Percentiles rank a stretch among this genome's conserved stretches.
These are phyloP conservation scores for Monoplex corrugatus DNA, from an alignment of 2,888 invertebrate species.

Conservation along the genomic window DNA sequence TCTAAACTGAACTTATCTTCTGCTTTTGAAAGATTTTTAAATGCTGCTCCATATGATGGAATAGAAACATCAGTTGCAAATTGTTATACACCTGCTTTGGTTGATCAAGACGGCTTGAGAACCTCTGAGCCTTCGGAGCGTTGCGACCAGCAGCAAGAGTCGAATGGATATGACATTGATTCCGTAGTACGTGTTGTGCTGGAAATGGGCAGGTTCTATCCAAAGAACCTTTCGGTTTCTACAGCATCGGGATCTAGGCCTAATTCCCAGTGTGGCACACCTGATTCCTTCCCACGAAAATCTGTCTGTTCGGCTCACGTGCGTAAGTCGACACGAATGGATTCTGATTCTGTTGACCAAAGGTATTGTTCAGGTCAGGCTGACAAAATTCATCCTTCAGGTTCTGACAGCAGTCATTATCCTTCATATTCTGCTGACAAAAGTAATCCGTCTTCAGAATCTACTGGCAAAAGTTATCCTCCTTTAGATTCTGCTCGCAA, in stretches of 20 bases:
- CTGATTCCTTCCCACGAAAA: background rate
- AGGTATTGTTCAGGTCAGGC: background rate
- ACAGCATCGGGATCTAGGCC: background rate
- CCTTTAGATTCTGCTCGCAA: background rate
- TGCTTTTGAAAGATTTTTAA: background rate
- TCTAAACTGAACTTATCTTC: background rate
- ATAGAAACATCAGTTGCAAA: background rate
- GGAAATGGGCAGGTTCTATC: constrained; percentile 28
- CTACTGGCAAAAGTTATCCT: background rate
- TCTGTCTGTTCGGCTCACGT: background rate
- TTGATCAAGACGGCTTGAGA: too few relatives aligned
- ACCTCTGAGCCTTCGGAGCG: background rate
- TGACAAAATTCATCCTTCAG: too few relatives aligned
- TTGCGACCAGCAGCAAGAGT: background rate
- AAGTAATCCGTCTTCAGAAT: background rate
- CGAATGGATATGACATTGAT: background rate
- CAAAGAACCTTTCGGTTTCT: background rate
- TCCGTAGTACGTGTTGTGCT: constrained; percentile 9
- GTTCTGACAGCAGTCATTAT: too few relatives aligned
- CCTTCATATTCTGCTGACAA: background rate
- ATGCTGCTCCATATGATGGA: background rate
- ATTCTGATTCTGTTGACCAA: background rate
- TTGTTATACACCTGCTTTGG: background rate
- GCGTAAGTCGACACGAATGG: background rate
- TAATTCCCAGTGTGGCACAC: background rate